Evolutionary conservation across 2,888 invertebrate genomes (phyloP), one percentile per base, ranked within the genome.

Genomic region (Chalcis sispes): DNA sequence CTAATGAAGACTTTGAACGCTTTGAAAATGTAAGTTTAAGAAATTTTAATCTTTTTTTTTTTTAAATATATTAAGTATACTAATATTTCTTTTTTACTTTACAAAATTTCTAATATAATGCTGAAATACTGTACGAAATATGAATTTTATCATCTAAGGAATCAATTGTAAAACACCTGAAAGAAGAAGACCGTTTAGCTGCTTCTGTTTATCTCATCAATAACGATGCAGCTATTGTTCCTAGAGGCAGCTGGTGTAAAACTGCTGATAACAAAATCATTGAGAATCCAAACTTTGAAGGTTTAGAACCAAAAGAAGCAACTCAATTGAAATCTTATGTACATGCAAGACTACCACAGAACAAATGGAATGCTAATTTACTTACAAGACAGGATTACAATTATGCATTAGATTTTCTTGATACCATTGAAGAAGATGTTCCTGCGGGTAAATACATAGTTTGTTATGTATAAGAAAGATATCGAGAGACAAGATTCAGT

Each of bases 381-480:
- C 90, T 95, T 0, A 93, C 93, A n/a, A 91, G 94, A 72, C 91
- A 92, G 32, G 95, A 96, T 88, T 95, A 96, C 81, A 96, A 97
- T 89, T 95, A 94, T 84, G 93, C 96, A 13, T 91, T 94, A 82
- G 97, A 97, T 88, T 97, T 97, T 87, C 89, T 97, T 81, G 97
- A 97, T 86, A 92, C 94, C 0, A 90, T 96, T 20, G 95, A 95
- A 84, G 92, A 92, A 75, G 95, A 96, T 81, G 91, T 95, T 62
- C 97, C 97, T 0, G 91, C 90, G 81, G 94, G 95, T 88, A 62
- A 61, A 42, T 40, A 56, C 7, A 2, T 59, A 59, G 18, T 15
- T 32, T 32, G 32, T 3, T 32, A 5, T 3, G 32, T 8, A 32
- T 32, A 5, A 32, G 8, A 8, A 32, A 32, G 32, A 32, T 32